Base-by-base conservation (phyloP, 2,113 vertebrate species). In the Sander vitreus region DNA sequence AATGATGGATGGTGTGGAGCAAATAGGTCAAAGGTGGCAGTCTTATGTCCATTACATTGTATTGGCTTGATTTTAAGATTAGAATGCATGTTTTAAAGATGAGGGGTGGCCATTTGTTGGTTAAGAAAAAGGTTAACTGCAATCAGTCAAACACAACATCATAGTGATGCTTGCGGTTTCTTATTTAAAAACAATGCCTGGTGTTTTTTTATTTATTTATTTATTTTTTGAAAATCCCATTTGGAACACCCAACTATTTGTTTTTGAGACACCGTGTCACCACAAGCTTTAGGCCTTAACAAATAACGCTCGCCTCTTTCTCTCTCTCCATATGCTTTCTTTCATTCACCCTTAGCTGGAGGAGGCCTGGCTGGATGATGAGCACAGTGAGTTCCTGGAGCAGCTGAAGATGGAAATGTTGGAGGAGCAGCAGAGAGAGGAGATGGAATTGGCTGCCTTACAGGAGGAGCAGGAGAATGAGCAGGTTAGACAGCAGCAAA, bases 321-420 rank as follows among this genome's bases (percentile, higher is more conserved):
- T 21, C 58, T 60, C 58, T 36, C 21, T 30, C 10, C 27, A 7
- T 65, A 53, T 83, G 62, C 21, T 64, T 57, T 23, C 30, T 7
- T 45, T 72, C 48, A 50, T 73, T 50, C 76, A 73, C 50, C 67
- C 36, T 65, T 62, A 99, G 98, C 92, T 99, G 95, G 98, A 99
- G 88, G 98, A 99, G 91, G 96, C 96, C 85, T 99, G 98, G 98
- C 93, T 99, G 91, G 97, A 99, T 93, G 98, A 99, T 94, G 98
- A 99, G 93, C 97, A 98, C 90, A 97, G 96, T 68, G 97, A 97
- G 93, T 98, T 97, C 95, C 95, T 99, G 88, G 98, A 99, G 95
- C 97, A 99, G 93, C 95, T 99, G 93, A 98, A 98, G 93, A 96
- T 98, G 94, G 97, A 98, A 93, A 96, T 97, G 96, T 73, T 99